Base-by-base conservation (phyloP, 1,140 invertebrate genomes). In the Pogonomyrmex barbatus region DNA sequence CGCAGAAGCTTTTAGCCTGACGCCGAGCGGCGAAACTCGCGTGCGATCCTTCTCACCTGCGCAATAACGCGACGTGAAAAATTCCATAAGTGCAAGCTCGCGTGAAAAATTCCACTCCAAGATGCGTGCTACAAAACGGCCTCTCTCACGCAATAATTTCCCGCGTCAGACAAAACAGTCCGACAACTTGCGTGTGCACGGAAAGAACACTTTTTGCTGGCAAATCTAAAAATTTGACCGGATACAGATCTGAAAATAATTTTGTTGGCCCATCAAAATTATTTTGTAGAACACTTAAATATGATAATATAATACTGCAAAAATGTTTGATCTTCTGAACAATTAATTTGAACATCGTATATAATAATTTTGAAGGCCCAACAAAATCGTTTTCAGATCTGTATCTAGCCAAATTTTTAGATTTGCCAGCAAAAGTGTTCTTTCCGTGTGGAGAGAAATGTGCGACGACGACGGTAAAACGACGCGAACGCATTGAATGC, bases 101-200 rank as follows among this genome's bases (percentile, higher is more conserved):
- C 42, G 10, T 62, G 14, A 47, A 77, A 58, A 77, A 62, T n/a
- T 58, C 58, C 30, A 10, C 24, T 10, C 60, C 56, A 45, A 62
- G 24, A 36, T 1, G 24, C 24, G 24, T 54, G 14, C 33, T 58
- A 30, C 63, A 63, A 62, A 77, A 47, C 33, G 67, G 60, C 47
- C 24, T 24, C 24, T 24, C 24, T 24, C 33, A 30, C 24, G 2
- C 68, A 33, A 60, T 88, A 86, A 86, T 86, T 52, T 67, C 60
- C 67, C 30, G 58, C 45, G 42, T 39, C 45, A 24, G 39, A 85
- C 39, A 36, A 63, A 63, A 45, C 45, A 30, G 36, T 68, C 36
- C 47, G 9, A 67, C 47, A 45, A 85, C 42, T 83, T 39, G 50
- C 36, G 56, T 39, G 47, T 47, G 24, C 24, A 24, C 24, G 24